A percentile compares a stretch with the other conserved stretches of the same genome.
phyloP scores from a whole-genome alignment of 2,888 invertebrate species.

The Metalampra italica region DNA sequence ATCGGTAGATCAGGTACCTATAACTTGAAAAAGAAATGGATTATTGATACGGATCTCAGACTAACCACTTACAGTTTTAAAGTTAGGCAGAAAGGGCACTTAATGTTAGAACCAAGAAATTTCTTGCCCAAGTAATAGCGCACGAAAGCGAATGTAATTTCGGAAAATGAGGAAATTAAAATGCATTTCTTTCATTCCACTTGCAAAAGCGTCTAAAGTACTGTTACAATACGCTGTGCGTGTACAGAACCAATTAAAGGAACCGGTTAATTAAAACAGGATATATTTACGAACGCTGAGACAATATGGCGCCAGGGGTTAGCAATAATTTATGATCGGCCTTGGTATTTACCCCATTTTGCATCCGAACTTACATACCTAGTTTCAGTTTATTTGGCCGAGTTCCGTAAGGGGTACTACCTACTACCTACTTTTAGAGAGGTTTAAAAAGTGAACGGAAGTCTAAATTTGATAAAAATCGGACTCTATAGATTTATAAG shows the following conservation, averaged over 20 bases:
- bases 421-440: too few species aligned
- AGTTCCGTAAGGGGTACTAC: slow-evolving; percentile 28
- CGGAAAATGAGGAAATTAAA: slow-evolving; percentile 25
- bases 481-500: too few species aligned
- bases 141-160: slow-evolving; percentile 30
- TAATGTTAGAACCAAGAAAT: slow-evolving; percentile 18
- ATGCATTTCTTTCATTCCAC: slow-evolving; percentile 26
- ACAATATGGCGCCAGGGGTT: slow-evolving; percentile 61
- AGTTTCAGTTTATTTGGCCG: slow-evolving; percentile 32
- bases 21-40: too few species aligned
- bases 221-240: slow-evolving; percentile 30
- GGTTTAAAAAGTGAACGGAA: too few species aligned
- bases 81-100: slow-evolving; percentile 21
- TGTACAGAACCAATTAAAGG: slow-evolving; percentile 62
- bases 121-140: slow-evolving; percentile 28
- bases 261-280: slow-evolving; percentile 64
- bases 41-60: not conserved
- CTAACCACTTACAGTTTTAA: slow-evolving; percentile 1
- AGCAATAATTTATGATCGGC: slow-evolving; percentile 58
- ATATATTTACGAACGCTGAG: slow-evolving; percentile 70
- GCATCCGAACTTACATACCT: slow-evolving; percentile 30
- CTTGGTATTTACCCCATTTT: slow-evolving; percentile 65
- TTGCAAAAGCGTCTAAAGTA: not conserved
- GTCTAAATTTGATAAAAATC: too few species aligned
- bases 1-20: too few species aligned